phyloP scores from a whole-genome alignment of 2,888 invertebrate species.

The Silvanus unidentatus region DNA sequence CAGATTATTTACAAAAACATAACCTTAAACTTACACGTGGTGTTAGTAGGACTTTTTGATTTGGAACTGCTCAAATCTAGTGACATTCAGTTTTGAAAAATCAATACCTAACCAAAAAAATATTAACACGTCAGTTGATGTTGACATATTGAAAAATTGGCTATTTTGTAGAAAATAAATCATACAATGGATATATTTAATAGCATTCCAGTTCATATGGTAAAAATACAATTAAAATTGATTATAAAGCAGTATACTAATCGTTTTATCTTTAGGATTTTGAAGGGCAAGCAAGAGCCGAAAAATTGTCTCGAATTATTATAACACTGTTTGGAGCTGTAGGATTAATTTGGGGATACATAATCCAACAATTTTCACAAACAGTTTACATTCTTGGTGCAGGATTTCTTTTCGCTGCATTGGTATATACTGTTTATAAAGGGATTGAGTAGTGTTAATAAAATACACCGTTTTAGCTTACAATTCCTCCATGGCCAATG shows the following conservation, averaged over 20 bases:
- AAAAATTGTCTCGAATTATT: conserved; percentile 82
- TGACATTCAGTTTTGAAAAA: too few species aligned
- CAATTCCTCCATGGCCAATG: conserved; percentile 96
- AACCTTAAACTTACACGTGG: conserved; percentile 4
- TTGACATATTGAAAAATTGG: too few species aligned
- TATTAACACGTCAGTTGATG: background rate
- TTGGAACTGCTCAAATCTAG: too few species aligned
- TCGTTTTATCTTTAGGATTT: conserved; percentile 62
- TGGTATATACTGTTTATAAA: conserved; percentile 53
- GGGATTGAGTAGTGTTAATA: conserved; percentile 6
- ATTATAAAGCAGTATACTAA: background rate
- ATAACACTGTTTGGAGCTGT: conserved; percentile 87
- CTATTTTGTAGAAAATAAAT: too few species aligned
- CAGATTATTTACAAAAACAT: too few species aligned
- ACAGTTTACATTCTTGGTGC: conserved; percentile 89
- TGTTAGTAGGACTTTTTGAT: background rate
- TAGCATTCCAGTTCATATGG: conserved; percentile 46
- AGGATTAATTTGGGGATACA: conserved; percentile 87
- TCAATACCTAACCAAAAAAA: too few species aligned
- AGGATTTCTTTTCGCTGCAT: conserved; percentile 80
- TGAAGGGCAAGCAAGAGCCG: conserved; percentile 85
- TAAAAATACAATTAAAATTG: conserved; percentile 24
- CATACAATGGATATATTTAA: conserved; percentile 39
- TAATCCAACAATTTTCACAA: conserved; percentile 92
- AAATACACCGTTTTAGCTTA: conserved; percentile 52